A percentile compares a stretch with the other conserved stretches of the same genome.
phyloP scores from a whole-genome alignment of 2,888 invertebrate species.

The Hemaris fuciformis region DNA sequence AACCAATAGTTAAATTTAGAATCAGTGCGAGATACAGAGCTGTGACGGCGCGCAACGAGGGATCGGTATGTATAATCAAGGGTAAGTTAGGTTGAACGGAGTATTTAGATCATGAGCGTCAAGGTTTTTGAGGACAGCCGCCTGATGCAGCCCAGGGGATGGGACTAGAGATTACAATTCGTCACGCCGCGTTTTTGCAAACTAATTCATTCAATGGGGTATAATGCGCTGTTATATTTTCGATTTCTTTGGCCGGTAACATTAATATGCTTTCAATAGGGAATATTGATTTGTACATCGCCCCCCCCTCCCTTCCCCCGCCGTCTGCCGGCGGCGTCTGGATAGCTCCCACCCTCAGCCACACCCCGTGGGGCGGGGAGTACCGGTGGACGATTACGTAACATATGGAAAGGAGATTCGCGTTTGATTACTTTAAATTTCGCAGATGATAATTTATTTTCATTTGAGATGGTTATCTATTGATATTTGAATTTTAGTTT shows the following conservation, averaged over 20 bases:
- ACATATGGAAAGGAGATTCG: neutral
- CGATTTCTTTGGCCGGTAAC: neutral
- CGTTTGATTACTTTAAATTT: neutral
- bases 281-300: neutral
- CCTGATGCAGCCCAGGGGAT: neutral
- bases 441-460: too few relatives aligned
- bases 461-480: too few relatives aligned
- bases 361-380: neutral
- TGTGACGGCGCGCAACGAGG: neutral
- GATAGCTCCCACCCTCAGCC: neutral
- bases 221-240: neutral
- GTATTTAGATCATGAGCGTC: neutral
- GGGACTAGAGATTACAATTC: neutral
- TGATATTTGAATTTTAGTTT: too few relatives aligned
- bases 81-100: neutral
- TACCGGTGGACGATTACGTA: neutral
- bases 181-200: neutral
- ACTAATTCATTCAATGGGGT: neutral
- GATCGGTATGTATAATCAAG: neutral
- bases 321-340: neutral
- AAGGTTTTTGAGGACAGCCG: neutral
- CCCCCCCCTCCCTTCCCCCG: neutral
- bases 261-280: neutral
- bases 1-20: neutral
- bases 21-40: neutral